Conservation (phyloP, 2,888 invertebrate genomes). For the Drosophila anomalata region DNA sequence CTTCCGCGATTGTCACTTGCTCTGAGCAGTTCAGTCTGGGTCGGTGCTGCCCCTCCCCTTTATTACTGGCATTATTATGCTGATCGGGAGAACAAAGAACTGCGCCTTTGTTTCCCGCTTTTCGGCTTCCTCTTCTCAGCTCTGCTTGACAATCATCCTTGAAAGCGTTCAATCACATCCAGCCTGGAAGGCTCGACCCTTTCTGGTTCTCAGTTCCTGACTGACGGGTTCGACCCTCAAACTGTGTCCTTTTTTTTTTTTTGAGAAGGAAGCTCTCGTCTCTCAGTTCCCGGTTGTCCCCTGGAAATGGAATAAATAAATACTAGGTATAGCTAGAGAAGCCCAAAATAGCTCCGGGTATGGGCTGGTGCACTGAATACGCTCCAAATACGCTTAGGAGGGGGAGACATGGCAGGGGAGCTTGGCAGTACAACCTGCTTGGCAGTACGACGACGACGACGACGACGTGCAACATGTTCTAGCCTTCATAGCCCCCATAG, state of each 20-base stretch:
- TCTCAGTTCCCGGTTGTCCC: too few species aligned
- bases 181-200: slow-evolving; percentile 61
- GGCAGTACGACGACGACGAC: slow-evolving; percentile 34
- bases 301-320: slow-evolving; percentile 40
- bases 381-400: slow-evolving; percentile 57
- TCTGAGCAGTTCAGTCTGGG: slow-evolving; percentile 16
- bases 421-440: slow-evolving; percentile 34
- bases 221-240: slow-evolving; percentile 58
- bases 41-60: slow-evolving; percentile 14
- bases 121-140: slow-evolving; percentile 25
- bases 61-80: slow-evolving; percentile 38
- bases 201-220: slow-evolving; percentile 51
- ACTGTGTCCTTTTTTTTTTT: slow-evolving; percentile 65
- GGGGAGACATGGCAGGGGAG: slow-evolving; percentile 29
- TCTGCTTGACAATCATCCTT: slow-evolving; percentile 58
- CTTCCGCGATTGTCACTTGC: slow-evolving; percentile 69
- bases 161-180: slow-evolving; percentile 72
- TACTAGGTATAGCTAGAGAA: slow-evolving; percentile 15
- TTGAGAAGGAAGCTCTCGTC: slow-evolving; percentile 5
- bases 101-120: slow-evolving; percentile 15
- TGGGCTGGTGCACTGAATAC: slow-evolving; percentile 54
- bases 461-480: slow-evolving; percentile 67
- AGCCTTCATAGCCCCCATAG: slow-evolving; percentile 50
- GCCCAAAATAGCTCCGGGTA: slow-evolving; percentile 55
- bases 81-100: slow-evolving; percentile 31